Percentiles rank a stretch among this genome's conserved stretches.
Conservation (phyloP, 2,113 vertebrate species). For the Rhinopithecus roxellana region DNA sequence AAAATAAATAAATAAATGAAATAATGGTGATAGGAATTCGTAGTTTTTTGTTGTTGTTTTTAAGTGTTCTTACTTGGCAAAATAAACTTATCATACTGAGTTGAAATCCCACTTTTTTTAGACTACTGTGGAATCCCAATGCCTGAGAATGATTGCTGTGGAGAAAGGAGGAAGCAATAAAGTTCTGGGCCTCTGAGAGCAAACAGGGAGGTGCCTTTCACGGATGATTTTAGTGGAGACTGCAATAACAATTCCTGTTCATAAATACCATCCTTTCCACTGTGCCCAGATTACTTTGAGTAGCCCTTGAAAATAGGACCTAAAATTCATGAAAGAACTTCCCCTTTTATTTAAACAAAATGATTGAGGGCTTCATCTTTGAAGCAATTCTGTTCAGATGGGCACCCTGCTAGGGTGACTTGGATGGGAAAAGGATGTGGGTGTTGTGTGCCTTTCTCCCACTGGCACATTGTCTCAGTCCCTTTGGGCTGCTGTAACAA, state of each 20-base stretch:
- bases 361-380: not conserved
- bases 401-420: not conserved
- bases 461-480: too few relatives aligned
- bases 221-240: not conserved
- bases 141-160: not conserved
- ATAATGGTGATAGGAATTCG: not conserved
- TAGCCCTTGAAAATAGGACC: not conserved
- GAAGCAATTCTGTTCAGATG: not conserved
- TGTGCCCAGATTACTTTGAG: not conserved
- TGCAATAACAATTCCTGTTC: not conserved
- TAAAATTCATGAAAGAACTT: not conserved
- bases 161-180: not conserved
- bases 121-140: not conserved
- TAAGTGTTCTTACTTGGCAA: not conserved
- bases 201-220: not conserved
- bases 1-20: too few relatives aligned
- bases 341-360: not conserved
- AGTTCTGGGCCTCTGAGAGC: not conserved
- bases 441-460: not conserved
- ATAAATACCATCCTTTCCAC: not conserved
- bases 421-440: not conserved
- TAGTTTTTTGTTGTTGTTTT: not conserved
- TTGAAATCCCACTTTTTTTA: not conserved
- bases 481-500: not conserved
- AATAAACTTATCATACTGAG: not conserved